Conservation (phyloP, 2,113 vertebrate species). For the Ifrita kowaldi region DNA sequence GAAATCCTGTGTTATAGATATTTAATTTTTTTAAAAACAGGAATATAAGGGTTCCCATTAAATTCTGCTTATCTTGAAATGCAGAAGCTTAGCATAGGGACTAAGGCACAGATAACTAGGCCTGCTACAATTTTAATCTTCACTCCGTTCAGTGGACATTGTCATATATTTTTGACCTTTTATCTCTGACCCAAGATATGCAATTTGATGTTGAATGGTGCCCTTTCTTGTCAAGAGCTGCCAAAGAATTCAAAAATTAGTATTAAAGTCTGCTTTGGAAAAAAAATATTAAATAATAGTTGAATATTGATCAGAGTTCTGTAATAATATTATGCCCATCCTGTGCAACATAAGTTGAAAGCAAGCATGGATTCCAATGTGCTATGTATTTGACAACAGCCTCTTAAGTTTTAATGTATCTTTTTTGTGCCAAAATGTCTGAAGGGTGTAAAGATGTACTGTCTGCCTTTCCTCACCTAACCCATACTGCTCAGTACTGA, state of each 20-base stretch:
- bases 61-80: constrained; percentile 1
- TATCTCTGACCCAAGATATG: neutral
- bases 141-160: neutral
- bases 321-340: neutral
- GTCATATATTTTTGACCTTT: neutral
- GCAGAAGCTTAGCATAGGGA: neutral
- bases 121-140: neutral
- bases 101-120: neutral
- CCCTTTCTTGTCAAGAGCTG: neutral
- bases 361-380: neutral
- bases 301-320: neutral
- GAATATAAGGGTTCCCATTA: neutral
- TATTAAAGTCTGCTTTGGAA: neutral
- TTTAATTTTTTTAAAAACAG: neutral
- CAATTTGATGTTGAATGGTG: neutral
- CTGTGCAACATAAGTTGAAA: neutral
- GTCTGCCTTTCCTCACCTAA: neutral
- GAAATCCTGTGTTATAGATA: neutral
- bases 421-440: neutral
- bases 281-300: neutral
- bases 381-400: neutral
- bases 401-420: neutral
- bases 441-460: neutral
- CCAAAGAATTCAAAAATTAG: constrained; percentile 8
- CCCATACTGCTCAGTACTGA: neutral